phyloP scores from a whole-genome alignment of 2,797 vertebrate species.

The Champsocephalus esox region DNA sequence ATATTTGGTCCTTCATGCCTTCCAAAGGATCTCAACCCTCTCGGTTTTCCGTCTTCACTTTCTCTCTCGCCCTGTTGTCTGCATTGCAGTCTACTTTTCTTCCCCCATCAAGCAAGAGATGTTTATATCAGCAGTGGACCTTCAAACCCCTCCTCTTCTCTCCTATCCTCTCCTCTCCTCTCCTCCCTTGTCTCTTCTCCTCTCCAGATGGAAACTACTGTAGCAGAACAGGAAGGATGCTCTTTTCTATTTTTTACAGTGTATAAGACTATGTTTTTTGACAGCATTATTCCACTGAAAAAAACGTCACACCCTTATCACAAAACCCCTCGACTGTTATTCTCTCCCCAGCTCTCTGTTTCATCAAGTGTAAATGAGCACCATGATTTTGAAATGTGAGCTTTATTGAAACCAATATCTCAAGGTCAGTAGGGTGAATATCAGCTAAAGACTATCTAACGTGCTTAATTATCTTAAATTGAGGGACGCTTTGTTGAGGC shows the following conservation, averaged over 20 bases:
- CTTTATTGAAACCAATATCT: constrained; percentile 41
- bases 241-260: constrained; percentile 13
- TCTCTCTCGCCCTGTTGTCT: constrained; percentile 56
- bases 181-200: constrained; percentile 3
- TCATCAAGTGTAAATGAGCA: constrained; percentile 23
- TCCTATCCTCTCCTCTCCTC: constrained; percentile 26
- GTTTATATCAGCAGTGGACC: constrained; percentile 60
- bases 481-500: constrained; percentile 33
- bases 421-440: constrained; percentile 60
- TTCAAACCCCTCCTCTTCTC: constrained; percentile 37
- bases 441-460: constrained; percentile 49
- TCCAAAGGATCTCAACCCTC: constrained; percentile 43
- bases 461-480: constrained; percentile 60
- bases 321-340: constrained; percentile 19
- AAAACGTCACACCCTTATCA: constrained; percentile 46
- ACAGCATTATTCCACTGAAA: constrained; percentile 49
- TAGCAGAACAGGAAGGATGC: constrained; percentile 33
- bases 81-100: constrained; percentile 73
- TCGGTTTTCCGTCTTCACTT: constrained; percentile 34
- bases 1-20: constrained; percentile 44
- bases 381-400: constrained; percentile 31
- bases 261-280: constrained; percentile 58
- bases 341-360: constrained; percentile 30
- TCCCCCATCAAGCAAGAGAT: constrained; percentile 54
- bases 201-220: constrained; percentile 38